These are phyloP conservation scores for Grantiella picta DNA, from an alignment of 2,113 vertebrate genomes.

Conservation along the genomic window DNA sequence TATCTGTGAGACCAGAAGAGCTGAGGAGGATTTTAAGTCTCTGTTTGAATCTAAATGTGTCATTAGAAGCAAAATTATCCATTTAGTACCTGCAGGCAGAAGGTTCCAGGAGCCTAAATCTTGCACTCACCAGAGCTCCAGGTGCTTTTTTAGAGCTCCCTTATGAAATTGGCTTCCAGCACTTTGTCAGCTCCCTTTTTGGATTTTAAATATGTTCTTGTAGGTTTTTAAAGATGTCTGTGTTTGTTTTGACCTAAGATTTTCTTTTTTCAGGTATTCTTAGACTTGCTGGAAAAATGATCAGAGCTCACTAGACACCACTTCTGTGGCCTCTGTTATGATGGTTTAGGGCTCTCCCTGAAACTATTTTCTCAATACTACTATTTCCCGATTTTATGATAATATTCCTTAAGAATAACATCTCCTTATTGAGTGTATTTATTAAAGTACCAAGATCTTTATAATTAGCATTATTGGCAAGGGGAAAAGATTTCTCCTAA, in stretches of 20 bases:
- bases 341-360: background rate
- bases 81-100: background rate
- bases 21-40: background rate
- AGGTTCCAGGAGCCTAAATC: background rate
- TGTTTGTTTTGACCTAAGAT: background rate
- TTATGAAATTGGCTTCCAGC: background rate
- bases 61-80: background rate
- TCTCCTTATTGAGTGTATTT: background rate
- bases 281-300: background rate
- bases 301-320: background rate
- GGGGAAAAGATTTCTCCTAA: background rate
- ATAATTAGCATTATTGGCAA: background rate
- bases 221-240: background rate
- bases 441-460: background rate
- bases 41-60: background rate
- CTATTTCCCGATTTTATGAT: background rate
- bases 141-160: background rate
- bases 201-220: background rate
- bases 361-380: background rate
- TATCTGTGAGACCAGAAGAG: background rate
- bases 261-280: background rate
- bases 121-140: background rate
- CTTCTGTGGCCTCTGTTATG: accelerated
- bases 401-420: background rate
- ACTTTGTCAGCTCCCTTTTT: background rate